A percentile compares a stretch with the other conserved stretches of the same genome.
phyloP scores from a whole-genome alignment of 2,888 invertebrate genomes.

The Pristionchus entomophagus region DNA sequence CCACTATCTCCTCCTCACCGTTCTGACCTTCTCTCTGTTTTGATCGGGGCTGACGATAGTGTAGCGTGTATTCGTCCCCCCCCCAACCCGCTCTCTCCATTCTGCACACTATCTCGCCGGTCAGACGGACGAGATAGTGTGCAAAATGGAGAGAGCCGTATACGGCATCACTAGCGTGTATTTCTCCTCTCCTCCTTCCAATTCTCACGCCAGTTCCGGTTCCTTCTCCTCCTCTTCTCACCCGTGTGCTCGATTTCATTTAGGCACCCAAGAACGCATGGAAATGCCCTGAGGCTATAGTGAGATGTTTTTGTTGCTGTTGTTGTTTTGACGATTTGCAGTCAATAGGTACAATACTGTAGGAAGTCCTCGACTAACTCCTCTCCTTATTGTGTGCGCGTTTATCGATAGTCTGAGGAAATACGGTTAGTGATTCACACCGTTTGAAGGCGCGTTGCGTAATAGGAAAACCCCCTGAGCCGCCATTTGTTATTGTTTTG shows the following conservation, averaged over 20 bases:
- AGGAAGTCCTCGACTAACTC: too few species aligned
- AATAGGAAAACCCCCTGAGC: too few species aligned
- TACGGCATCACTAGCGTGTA: background rate
- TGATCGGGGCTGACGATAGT: background rate
- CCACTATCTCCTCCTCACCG: background rate
- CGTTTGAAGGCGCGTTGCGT: too few species aligned
- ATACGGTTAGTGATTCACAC: too few species aligned
- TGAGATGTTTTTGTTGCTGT: too few species aligned
- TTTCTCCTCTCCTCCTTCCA: background rate
- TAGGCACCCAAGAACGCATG: background rate
- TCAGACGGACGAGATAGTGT: background rate
- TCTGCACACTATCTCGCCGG: background rate
- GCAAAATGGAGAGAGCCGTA: background rate
- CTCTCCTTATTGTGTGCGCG: too few species aligned
- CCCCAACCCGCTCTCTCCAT: background rate
- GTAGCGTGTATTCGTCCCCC: background rate
- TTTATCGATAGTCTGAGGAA: too few species aligned
- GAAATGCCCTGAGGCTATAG: too few species aligned
- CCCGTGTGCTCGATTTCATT: background rate
- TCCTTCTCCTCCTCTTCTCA: background rate
- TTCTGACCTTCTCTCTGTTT: constrained; percentile 1
- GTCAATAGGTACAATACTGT: too few species aligned
- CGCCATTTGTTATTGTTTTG: too few species aligned
- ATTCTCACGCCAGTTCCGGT: background rate
- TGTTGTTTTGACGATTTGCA: too few species aligned